phyloP scores from a whole-genome alignment of 2,797 vertebrate genomes.

The Typhlichthys subterraneus region DNA sequence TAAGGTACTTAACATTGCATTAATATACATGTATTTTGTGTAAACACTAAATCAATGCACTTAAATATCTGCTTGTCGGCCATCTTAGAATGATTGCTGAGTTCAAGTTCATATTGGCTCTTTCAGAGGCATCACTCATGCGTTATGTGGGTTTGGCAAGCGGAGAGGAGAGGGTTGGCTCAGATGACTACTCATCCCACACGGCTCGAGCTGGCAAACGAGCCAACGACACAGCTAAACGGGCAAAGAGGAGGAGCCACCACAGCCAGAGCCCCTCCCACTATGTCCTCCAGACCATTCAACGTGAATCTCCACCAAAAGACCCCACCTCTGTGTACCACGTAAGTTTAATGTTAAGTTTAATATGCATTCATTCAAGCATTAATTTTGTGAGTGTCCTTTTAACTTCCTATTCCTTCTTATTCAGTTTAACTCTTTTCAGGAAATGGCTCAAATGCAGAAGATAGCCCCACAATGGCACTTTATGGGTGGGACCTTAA shows the following conservation, averaged over 20 bases:
- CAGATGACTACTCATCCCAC: constrained; percentile 91
- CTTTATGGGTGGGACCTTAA: too few species aligned
- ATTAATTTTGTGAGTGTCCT: too few species aligned
- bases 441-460: too few species aligned
- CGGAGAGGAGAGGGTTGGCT: constrained; percentile 84
- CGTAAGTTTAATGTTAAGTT: constrained; percentile 43
- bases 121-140: constrained; percentile 84
- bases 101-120: background rate
- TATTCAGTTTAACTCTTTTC: too few species aligned
- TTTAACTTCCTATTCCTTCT: too few species aligned
- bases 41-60: too few species aligned
- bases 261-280: constrained; percentile 94
- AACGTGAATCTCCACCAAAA: constrained; percentile 85
- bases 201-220: constrained; percentile 88
- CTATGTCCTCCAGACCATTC: constrained; percentile 88
- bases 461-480: too few species aligned
- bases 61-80: too few species aligned
- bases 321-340: constrained; percentile 78
- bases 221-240: constrained; percentile 89
- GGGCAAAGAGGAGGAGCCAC: constrained; percentile 93
- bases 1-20: too few species aligned
- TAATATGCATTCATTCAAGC: too few species aligned
- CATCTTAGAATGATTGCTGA: background rate
- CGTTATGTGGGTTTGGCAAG: constrained; percentile 83
- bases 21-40: too few species aligned